phyloP scores from a whole-genome alignment of 2,113 vertebrate species.

The Pagrus major region DNA sequence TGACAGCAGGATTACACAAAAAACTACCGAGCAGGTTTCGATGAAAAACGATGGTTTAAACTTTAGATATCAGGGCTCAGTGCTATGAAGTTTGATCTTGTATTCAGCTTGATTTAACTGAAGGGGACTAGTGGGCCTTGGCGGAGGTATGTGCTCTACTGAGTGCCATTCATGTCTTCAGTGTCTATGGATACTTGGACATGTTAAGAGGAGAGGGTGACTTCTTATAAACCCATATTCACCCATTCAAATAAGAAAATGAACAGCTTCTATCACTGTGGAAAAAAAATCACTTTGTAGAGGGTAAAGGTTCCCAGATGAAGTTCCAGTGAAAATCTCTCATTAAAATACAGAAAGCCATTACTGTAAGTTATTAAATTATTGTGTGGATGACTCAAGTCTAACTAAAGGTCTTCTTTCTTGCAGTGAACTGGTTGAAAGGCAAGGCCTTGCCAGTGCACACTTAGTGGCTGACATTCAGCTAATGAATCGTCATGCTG shows the following conservation, averaged over 20 bases:
- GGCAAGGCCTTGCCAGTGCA: conserved; percentile 49
- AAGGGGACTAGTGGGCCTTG: too few species aligned
- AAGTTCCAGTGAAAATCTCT: conserved; percentile 48
- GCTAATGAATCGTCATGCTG: conserved; percentile 72
- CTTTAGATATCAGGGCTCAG: too few species aligned
- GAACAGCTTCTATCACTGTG: conserved; percentile 31
- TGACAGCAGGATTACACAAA: too few species aligned
- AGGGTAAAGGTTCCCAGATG: conserved; percentile 47
- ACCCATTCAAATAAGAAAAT: conserved; percentile 29
- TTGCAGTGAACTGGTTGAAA: conserved; percentile 66
- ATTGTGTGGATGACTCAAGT: conserved; percentile 56
- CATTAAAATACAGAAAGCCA: conserved; percentile 55
- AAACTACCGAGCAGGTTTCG: too few species aligned
- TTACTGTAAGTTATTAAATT: conserved; percentile 69
- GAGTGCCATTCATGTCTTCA: neutral
- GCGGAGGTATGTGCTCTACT: too few species aligned
- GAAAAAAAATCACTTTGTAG: conserved; percentile 39
- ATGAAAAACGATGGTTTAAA: too few species aligned
- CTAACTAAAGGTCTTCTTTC: conserved; percentile 70
- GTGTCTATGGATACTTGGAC: conserved; percentile 26
- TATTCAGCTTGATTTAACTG: too few species aligned
- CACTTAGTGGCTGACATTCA: conserved; percentile 74
- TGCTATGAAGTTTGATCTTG: too few species aligned
- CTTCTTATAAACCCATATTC: conserved; percentile 30
- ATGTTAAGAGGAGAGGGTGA: conserved; percentile 21